A percentile compares a stretch with the other conserved stretches of the same genome.
Evolutionary conservation across 2,113 vertebrate species (phyloP).

Genomic region (Baryphthengus martii): DNA sequence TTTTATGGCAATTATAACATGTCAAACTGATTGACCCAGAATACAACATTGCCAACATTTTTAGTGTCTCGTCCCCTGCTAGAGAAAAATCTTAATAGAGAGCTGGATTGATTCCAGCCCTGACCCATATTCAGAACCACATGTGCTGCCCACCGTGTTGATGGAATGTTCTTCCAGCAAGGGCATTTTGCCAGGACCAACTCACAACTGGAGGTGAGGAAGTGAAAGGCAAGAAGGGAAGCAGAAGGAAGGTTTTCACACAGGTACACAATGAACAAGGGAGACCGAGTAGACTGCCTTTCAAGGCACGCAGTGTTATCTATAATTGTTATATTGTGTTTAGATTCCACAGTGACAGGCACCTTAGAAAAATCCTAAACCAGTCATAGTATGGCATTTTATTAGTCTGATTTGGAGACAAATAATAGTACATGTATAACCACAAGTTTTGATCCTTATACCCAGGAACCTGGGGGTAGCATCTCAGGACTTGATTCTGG

Average conservation of each 20-base stretch:
- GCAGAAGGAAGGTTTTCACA: slow-evolving; percentile 1
- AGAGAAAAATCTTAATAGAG: background rate
- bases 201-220: background rate
- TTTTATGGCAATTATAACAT: background rate
- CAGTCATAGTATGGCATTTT: background rate
- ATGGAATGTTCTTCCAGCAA: background rate
- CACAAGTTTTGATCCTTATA: background rate
- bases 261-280: background rate
- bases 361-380: slow-evolving; percentile 8
- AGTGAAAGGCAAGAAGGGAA: slow-evolving; percentile 36
- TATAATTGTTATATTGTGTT: background rate
- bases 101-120: background rate
- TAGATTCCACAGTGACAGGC: background rate
- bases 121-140: background rate
- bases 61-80: background rate
- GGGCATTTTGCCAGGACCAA: background rate
- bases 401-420: background rate
- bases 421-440: background rate
- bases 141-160: background rate
- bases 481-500: background rate
- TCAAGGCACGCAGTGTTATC: background rate
- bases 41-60: background rate
- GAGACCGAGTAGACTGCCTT: background rate
- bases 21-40: background rate
- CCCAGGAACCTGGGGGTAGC: background rate